Conservation (phyloP, 1,140 invertebrate species). For the Orussus abietinus region DNA sequence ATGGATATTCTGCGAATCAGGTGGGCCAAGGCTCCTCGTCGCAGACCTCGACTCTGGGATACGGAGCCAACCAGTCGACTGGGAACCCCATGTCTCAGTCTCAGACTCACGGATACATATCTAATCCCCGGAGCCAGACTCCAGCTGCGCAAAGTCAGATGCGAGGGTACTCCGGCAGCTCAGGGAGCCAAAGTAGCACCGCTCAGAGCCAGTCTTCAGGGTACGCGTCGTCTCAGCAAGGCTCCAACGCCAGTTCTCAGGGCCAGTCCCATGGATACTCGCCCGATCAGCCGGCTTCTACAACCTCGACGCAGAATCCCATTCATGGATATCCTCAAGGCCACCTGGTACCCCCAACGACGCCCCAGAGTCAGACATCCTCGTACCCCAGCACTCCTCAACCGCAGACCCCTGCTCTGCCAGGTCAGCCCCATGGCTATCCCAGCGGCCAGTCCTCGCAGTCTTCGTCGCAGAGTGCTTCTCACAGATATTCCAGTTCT, state of each 20-base stretch:
- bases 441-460: no score
- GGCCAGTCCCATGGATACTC: conserved; percentile 28
- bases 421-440: conserved; percentile 22
- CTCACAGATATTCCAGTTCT: conserved; percentile 25
- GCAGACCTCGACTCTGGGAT: conserved; percentile 21
- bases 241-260: conserved; percentile 13
- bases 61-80: conserved; percentile 25
- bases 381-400: conserved; percentile 1
- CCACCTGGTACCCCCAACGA: conserved; percentile 19
- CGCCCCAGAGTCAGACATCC: conserved; percentile 1
- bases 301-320: conserved; percentile 18
- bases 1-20: conserved; percentile 24
- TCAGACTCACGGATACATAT: conserved; percentile 22
- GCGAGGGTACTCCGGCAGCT: conserved; percentile 24
- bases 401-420: conserved; percentile 12
- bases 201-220: conserved; percentile 23
- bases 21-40: conserved; percentile 18
- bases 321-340: conserved; percentile 28
- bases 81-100: conserved; percentile 18
- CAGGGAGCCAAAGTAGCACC: conserved; percentile 22
- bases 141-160: conserved; percentile 24
- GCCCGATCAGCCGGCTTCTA: conserved; percentile 25
- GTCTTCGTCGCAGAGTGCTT: conserved; percentile 12
- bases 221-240: conserved; percentile 30
- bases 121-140: conserved; percentile 21